Evolutionary conservation across 2,797 vertebrate species (phyloP), one percentile per base, ranked within the genome.

Genomic region (Sebastes elongatus): DNA sequence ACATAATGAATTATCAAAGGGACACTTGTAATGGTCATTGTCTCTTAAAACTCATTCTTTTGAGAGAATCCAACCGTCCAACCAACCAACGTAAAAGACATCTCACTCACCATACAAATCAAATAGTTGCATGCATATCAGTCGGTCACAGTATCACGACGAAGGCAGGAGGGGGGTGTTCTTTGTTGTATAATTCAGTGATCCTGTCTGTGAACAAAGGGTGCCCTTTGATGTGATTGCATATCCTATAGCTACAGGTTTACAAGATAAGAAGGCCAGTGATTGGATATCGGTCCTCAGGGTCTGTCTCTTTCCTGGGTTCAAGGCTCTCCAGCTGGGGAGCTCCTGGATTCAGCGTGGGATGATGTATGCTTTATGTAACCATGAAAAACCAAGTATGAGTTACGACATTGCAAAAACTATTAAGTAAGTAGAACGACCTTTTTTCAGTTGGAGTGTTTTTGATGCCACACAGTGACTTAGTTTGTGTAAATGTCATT

Each of bases 131-230:
- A 23, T 25, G 62, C 66, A 72, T 52, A 33, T 77, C 28, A 77
- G 33, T 10, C 30, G 64, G 68, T 77, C 71, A 18, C 55, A 63
- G 56, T 38, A 18, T 53, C 7, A 27, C 80, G 81, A 81, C 72
- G 80, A 74, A 70, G 62, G 53, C 71, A 69, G 72, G 23, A 73
- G 70, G 11, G 28, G 10, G 28, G 69, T 27, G 35, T n/a, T 67
- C 73, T 88, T 81, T 90, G 86, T 90, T 87, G 71, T 80, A 85
- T 87, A 78, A 87, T 87, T 83, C 62, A 88, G 76, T 60, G 55
- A 68, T 74, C 35, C 67, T 22, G 22, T 74, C 68, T 71, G 78
- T 80, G 86, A 80, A 82, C 78, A 83, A 71, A 83, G 30, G 32
- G 22, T 14, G 13, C 53, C 27, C 70, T 86, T 86, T 86, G 74